These are phyloP conservation scores for Lycocorax pyrrhopterus DNA, from an alignment of 2,113 vertebrate species.

Conservation along the genomic window DNA sequence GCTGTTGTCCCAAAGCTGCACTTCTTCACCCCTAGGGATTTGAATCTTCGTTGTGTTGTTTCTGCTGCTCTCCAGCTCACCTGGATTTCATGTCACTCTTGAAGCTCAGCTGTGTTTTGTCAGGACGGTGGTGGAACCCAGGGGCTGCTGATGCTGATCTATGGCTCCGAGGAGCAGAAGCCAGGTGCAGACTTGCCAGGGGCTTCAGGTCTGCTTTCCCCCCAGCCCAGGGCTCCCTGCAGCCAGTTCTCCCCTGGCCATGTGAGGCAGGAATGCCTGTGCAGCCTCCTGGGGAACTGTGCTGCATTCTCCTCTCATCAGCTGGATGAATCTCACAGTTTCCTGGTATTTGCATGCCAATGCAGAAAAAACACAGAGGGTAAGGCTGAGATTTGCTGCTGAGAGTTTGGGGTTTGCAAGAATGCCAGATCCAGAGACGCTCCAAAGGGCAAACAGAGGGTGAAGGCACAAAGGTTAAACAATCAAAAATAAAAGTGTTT, in stretches of 20 bases:
- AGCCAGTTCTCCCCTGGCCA: fast-evolving
- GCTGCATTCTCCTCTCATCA: neutral
- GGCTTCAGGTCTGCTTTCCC: neutral
- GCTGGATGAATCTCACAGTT: neutral
- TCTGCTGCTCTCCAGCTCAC: neutral
- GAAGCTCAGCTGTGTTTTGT: constrained; percentile 3
- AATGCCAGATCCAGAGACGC: neutral
- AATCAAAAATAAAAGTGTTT: neutral
- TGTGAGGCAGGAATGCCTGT: neutral
- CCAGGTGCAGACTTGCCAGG: neutral
- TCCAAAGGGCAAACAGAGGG: neutral
- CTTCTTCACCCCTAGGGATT: neutral
- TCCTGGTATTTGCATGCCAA: neutral
- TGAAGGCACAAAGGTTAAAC: neutral
- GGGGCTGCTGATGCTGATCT: neutral
- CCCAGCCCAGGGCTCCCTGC: neutral
- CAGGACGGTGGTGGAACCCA: neutral
- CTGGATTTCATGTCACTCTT: constrained; percentile 25
- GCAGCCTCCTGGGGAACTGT: neutral
- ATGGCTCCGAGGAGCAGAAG: neutral
- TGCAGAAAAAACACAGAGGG: neutral
- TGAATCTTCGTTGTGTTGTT: fast-evolving
- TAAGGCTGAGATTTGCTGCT: constrained; percentile 1
- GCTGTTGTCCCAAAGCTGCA: neutral
- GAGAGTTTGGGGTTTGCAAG: neutral